These are phyloP conservation scores for Trachurus trachurus DNA, from an alignment of 2,797 vertebrate species.

Conservation along the genomic window DNA sequence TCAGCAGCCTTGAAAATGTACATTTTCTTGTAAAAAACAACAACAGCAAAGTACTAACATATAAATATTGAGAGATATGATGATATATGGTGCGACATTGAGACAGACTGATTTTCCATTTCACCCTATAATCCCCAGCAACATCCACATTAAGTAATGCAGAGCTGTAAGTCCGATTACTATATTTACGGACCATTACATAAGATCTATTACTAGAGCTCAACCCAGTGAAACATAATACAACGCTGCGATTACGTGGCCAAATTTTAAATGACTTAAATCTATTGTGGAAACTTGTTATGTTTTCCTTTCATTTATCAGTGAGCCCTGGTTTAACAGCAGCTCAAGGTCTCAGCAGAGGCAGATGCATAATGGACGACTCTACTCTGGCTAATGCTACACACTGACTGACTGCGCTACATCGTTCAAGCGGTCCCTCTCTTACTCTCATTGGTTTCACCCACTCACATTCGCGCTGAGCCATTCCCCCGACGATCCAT, in stretches of 20 bases:
- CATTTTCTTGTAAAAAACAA: neutral
- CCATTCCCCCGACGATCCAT: slow-evolving; percentile 26
- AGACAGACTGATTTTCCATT: no score
- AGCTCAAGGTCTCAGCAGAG: slow-evolving; percentile 18
- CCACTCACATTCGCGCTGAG: slow-evolving; percentile 2
- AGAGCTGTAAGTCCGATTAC: neutral
- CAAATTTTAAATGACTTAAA: neutral
- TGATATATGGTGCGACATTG: no score
- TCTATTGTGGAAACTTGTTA: neutral
- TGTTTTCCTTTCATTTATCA: slow-evolving; percentile 17
- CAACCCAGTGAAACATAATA: neutral
- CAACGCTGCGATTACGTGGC: neutral
- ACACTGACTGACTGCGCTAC: no score
- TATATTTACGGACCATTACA: neutral
- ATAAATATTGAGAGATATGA: no score
- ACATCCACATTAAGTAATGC: neutral
- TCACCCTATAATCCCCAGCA: neutral
- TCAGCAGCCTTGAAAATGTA: neutral
- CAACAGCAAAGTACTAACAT: no score
- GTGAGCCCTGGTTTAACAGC: slow-evolving; percentile 5
- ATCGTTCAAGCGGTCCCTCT: slow-evolving; percentile 7
- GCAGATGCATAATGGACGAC: slow-evolving; percentile 29
- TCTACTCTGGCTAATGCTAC: slow-evolving; percentile 5
- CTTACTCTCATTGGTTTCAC: slow-evolving; percentile 25
- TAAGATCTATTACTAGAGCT: neutral